Evolutionary conservation across 2,797 vertebrate genomes (phyloP).

Genomic region (Chrysocyon brachyurus): DNA sequence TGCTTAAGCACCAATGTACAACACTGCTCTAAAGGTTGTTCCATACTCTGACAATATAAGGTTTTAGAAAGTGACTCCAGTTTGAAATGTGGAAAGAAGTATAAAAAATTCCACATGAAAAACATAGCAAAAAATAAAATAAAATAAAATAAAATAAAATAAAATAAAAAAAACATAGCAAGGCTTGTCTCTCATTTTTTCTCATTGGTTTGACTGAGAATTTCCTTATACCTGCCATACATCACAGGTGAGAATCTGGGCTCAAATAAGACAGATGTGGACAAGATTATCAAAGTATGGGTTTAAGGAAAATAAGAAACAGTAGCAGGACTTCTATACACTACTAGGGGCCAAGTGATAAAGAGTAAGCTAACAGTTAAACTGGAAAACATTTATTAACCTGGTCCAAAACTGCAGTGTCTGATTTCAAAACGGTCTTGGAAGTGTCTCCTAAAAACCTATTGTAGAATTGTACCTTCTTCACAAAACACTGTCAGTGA

Average conservation of each 20-base stretch:
- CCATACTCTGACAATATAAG: background rate
- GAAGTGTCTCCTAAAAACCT: background rate
- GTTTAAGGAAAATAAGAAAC: background rate
- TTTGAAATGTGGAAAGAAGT: background rate
- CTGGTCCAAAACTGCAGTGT: background rate
- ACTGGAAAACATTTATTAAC: slow-evolving; percentile 29
- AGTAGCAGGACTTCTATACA: background rate
- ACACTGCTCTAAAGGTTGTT: background rate
- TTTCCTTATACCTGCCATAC: background rate
- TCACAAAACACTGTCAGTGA: background rate
- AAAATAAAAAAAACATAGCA: background rate
- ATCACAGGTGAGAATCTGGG: background rate
- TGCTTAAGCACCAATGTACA: background rate
- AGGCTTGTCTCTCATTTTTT: background rate
- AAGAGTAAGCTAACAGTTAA: background rate
- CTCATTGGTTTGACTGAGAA: background rate
- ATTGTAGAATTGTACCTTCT: background rate
- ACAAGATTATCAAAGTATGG: background rate
- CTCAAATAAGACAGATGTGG: background rate
- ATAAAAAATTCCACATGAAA: background rate
- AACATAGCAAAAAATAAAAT: background rate
- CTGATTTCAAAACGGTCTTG: background rate
- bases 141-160: too few relatives aligned
- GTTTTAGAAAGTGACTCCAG: background rate
- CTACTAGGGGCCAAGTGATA: background rate